Base-by-base conservation (phyloP, 2,888 invertebrate species). In the Caenorhabditis sulstoni region DNA sequence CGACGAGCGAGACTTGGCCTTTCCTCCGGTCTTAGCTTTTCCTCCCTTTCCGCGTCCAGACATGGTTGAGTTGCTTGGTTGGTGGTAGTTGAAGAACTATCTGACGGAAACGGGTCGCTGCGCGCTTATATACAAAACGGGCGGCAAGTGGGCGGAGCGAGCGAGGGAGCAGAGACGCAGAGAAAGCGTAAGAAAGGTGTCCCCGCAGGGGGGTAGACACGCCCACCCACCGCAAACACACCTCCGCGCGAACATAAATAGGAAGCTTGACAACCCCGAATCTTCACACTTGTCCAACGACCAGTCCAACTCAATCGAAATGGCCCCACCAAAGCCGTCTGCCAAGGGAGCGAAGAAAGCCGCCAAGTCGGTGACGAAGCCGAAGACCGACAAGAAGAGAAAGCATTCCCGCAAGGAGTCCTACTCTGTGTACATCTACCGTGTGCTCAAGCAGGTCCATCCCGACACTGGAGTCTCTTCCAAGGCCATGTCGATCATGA, bases 21-120 rank as follows among this genome's bases (percentile, higher is more conserved):
- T 82, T 79, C 84, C 84, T 67, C 81, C 82, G 67, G 79, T 79
- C 82, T 84, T 84, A 29, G 81, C 81, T 79, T 81, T 81, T 47
- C 81, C 81, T 81, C 81, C 81, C 93, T 94, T 94, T 76, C 94
- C 94, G 75, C 94, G 94, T 80, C 94, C 94, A 91, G 94, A 94
- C 94, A 94, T 94, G 53, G 49, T 67, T 16, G 20, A 16, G 29
- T 29, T 29, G 29, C 3, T 3, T 29, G 3, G 29, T 29, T 29
- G 29, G 29, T 29, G 29, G 29, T 29, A 29, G 29, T 29, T 29
- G 29, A 29, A 29, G 29, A 29, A 29, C 29, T 29, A 29, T 29
- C 29, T 29, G 29, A 29, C 7, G 29, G 7, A 7, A 29, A n/a
- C n/a, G 4, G 29, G 7, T 7, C 29, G 29, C 29, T 7, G 7